Evolutionary conservation across 2,113 vertebrate genomes (phyloP).

Genomic region (Steatornis caripensis): DNA sequence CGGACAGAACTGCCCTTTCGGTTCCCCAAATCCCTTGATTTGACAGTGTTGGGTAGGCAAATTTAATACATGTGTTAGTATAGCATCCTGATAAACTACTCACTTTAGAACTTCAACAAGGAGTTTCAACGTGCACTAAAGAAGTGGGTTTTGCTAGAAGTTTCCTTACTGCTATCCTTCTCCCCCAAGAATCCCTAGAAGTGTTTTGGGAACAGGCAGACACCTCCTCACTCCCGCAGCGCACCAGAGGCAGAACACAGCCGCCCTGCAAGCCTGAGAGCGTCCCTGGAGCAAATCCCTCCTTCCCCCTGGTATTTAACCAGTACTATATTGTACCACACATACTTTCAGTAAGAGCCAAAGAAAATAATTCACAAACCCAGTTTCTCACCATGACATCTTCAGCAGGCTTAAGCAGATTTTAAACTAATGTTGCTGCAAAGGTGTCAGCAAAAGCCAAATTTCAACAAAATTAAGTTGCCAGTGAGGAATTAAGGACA

Average conservation of each 20-base stretch:
- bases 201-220: neutral
- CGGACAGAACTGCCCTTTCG: neutral
- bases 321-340: neutral
- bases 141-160: neutral
- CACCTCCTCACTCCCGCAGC: rapidly evolving
- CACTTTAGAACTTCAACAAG: neutral
- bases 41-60: neutral
- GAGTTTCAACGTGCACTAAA: neutral
- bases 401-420: neutral
- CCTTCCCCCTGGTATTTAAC: neutral
- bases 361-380: neutral
- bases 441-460: neutral
- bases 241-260: neutral
- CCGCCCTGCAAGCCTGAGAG: rapidly evolving
- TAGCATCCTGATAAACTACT: neutral
- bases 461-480: neutral
- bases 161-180: neutral
- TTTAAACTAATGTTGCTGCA: neutral
- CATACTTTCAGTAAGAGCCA: neutral
- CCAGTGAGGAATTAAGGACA: neutral
- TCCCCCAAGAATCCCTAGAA: neutral
- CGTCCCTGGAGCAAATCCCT: neutral
- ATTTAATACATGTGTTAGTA: neutral
- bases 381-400: neutral
- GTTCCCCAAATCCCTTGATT: neutral